Percentiles rank a stretch among this genome's conserved stretches.
Evolutionary conservation across 37 sponge, comb jelly and placozoan species (phyloP).

Genomic region (Axinella damicornis): DNA sequence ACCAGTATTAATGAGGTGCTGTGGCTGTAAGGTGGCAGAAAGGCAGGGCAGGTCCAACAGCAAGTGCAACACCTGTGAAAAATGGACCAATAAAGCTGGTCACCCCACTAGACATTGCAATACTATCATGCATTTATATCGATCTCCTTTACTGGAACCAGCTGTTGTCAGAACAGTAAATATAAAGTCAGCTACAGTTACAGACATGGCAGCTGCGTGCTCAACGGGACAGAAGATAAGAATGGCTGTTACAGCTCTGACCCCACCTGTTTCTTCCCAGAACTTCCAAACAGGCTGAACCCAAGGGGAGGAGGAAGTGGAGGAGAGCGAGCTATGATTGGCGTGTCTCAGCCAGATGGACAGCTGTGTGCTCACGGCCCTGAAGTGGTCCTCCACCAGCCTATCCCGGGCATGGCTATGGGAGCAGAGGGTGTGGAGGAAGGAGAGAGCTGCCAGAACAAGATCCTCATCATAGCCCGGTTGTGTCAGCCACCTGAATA

Average conservation of each 20-base stretch:
- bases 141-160: slow-evolving; percentile 82
- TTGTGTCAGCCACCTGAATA: slow-evolving; percentile 62
- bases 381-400: slow-evolving; percentile 20
- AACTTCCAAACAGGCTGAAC: slow-evolving; percentile 20
- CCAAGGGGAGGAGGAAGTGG: slow-evolving; percentile 25
- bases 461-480: slow-evolving; percentile 66
- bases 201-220: no score
- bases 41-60: slow-evolving; percentile 89
- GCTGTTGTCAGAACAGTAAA: slow-evolving; percentile 28
- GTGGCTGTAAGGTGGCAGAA: slow-evolving; percentile 80
- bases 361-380: slow-evolving; percentile 32
- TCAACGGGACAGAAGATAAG: no score
- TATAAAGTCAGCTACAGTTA: no score
- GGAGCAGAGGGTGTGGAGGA: slow-evolving; percentile 53
- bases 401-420: slow-evolving; percentile 35
- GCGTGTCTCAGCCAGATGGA: slow-evolving; percentile 48
- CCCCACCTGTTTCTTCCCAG: slow-evolving; percentile 60
- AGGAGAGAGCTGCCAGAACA: slow-evolving; percentile 41
- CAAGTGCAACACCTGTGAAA: slow-evolving; percentile 83
- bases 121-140: slow-evolving; percentile 40
- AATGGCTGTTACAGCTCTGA: no score
- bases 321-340: slow-evolving; percentile 18
- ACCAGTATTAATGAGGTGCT: slow-evolving; percentile 46
- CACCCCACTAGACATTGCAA: no score
- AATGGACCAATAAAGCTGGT: background rate